phyloP scores from a whole-genome alignment of 2,888 invertebrate genomes.

The Spisula solida region DNA sequence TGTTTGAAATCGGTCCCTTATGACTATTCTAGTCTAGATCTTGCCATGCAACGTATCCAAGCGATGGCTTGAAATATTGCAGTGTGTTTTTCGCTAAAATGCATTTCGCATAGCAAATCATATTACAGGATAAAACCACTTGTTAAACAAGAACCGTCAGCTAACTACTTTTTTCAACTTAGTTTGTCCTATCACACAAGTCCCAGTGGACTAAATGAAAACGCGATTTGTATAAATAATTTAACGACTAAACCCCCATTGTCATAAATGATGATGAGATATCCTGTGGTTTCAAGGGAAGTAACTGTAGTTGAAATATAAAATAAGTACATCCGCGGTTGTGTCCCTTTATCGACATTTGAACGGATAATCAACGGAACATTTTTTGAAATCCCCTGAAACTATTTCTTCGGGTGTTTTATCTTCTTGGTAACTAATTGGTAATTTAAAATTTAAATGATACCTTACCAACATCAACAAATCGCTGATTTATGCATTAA shows the following conservation, averaged over 20 bases:
- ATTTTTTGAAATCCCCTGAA: not conserved
- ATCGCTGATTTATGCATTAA: too few species aligned
- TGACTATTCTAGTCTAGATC: slow-evolving; percentile 24
- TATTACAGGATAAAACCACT: not conserved
- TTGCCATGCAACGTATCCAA: slow-evolving; percentile 14
- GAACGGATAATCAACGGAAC: not conserved
- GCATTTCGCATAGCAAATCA: not conserved
- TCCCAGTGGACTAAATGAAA: not conserved
- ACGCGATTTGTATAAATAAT: slow-evolving; percentile 9
- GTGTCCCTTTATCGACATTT: not conserved
- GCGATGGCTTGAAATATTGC: not conserved
- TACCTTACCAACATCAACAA: too few species aligned
- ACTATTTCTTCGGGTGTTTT: too few species aligned
- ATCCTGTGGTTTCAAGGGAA: not conserved
- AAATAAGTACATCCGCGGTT: not conserved
- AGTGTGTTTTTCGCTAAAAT: not conserved
- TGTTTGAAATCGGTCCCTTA: slow-evolving; percentile 44
- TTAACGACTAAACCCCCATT: not conserved
- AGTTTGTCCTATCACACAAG: not conserved
- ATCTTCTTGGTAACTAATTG: too few species aligned
- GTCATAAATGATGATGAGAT: not conserved
- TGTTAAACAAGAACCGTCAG: not conserved
- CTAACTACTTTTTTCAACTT: not conserved
- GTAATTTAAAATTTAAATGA: too few species aligned
- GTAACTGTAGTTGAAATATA: not conserved